phyloP scores from a whole-genome alignment of 2,888 invertebrate species.

The Tetropium fuscum region DNA sequence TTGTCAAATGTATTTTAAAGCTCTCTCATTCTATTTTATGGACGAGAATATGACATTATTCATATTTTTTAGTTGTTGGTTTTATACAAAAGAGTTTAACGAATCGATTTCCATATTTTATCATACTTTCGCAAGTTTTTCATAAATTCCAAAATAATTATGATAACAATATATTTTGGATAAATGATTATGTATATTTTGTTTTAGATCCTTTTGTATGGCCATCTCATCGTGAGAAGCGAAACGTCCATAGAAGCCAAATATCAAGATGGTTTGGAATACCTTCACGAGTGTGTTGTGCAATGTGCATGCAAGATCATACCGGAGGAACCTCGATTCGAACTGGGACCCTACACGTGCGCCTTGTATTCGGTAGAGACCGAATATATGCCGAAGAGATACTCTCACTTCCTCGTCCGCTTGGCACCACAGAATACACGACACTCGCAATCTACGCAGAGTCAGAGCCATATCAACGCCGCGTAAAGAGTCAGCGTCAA shows the following conservation, averaged over 20 bases:
- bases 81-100: no score
- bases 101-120: no score
- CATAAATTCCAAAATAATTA: no score
- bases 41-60: no score
- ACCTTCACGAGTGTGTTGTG: conserved; percentile 51
- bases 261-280: conserved; percentile 57
- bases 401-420: conserved; percentile 14
- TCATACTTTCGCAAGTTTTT: no score
- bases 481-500: not conserved
- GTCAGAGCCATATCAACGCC: conserved; percentile 36
- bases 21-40: no score
- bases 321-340: conserved; percentile 51
- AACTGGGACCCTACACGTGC: conserved; percentile 59
- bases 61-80: no score
- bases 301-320: conserved; percentile 59
- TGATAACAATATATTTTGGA: not conserved
- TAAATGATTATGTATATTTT: not conserved
- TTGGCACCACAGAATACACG: conserved; percentile 14
- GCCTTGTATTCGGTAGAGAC: conserved; percentile 56
- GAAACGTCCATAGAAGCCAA: not conserved
- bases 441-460: conserved; percentile 23
- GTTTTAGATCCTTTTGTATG: conserved; percentile 15
- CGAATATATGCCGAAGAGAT: conserved; percentile 42
- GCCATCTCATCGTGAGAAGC: conserved; percentile 12
- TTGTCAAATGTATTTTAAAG: no score